Evolutionary conservation across 2,113 vertebrate species (phyloP).

Genomic region (Hipposideros armiger): DNA sequence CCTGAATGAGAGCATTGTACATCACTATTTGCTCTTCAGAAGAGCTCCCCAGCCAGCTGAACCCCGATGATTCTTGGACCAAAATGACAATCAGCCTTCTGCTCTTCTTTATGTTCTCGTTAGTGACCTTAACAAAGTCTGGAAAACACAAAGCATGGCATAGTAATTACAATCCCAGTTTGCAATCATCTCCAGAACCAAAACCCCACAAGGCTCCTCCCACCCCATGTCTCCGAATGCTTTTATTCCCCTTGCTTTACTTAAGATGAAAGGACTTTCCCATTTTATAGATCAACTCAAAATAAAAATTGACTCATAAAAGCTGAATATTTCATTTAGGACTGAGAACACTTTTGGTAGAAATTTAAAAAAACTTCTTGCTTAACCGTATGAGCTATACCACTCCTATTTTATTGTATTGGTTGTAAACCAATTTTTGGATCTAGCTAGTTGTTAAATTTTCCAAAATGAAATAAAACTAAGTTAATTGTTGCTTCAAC

Average conservation of each 20-base stretch:
- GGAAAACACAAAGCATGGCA: constrained; percentile 60
- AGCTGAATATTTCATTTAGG: neutral
- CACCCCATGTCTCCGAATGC: fast-evolving
- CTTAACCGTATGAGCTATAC: neutral
- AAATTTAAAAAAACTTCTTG: neutral
- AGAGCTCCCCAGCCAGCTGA: constrained; percentile 77
- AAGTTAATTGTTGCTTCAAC: neutral
- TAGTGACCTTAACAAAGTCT: constrained; percentile 84
- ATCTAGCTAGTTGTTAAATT: neutral
- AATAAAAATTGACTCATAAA: neutral
- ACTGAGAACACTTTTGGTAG: neutral
- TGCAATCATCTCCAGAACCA: neutral
- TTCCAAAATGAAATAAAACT: constrained; percentile 14
- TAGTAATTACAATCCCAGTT: neutral
- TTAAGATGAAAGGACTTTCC: neutral
- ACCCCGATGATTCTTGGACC: constrained; percentile 81
- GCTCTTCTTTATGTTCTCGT: constrained; percentile 90
- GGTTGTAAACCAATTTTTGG: neutral
- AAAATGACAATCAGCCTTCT: constrained; percentile 93
- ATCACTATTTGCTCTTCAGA: constrained; percentile 92
- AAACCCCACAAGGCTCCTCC: neutral
- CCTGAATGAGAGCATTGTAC: constrained; percentile 91
- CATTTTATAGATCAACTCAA: neutral
- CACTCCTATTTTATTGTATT: neutral
- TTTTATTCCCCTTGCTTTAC: neutral